Conservation (phyloP, 2,797 vertebrate genomes). For the Bufotes viridis region DNA sequence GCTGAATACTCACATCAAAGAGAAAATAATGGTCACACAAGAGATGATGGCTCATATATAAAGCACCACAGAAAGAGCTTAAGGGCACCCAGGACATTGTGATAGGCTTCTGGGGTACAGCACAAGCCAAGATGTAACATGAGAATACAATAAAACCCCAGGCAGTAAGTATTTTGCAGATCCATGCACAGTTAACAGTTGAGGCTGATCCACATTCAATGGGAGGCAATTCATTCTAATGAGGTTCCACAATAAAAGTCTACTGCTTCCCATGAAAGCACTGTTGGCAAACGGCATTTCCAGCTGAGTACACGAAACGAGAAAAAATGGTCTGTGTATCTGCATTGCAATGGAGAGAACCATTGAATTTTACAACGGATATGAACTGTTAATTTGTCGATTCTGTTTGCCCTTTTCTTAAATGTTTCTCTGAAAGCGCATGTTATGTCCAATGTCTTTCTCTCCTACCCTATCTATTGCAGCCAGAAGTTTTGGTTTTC, state of each 20-base stretch:
- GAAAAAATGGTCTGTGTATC: constrained; percentile 1
- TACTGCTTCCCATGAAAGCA: constrained; percentile 42
- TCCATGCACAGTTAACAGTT: constrained; percentile 50
- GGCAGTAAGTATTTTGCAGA: constrained; percentile 53
- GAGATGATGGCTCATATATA: constrained; percentile 44
- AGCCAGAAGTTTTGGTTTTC: background rate
- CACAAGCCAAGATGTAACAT: constrained; percentile 49
- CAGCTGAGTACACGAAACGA: constrained; percentile 19
- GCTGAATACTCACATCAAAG: constrained; percentile 40
- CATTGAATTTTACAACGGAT: constrained; percentile 9
- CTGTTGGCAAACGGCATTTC: constrained; percentile 47
- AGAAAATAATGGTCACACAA: constrained; percentile 35
- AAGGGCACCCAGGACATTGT: constrained; percentile 36
- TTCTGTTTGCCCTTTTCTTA: background rate
- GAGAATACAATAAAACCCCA: constrained; percentile 54
- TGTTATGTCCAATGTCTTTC: background rate
- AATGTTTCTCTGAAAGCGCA: background rate
- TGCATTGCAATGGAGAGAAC: background rate
- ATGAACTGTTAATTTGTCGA: background rate
- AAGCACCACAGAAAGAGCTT: constrained; percentile 41
- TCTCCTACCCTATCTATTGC: background rate
- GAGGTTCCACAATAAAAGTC: constrained; percentile 52
- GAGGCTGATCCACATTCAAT: constrained; percentile 50
- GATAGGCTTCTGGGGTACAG: constrained; percentile 51
- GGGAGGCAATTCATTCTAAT: constrained; percentile 50